Conservation (phyloP, 2,888 invertebrate species). For the Allacma fusca region DNA sequence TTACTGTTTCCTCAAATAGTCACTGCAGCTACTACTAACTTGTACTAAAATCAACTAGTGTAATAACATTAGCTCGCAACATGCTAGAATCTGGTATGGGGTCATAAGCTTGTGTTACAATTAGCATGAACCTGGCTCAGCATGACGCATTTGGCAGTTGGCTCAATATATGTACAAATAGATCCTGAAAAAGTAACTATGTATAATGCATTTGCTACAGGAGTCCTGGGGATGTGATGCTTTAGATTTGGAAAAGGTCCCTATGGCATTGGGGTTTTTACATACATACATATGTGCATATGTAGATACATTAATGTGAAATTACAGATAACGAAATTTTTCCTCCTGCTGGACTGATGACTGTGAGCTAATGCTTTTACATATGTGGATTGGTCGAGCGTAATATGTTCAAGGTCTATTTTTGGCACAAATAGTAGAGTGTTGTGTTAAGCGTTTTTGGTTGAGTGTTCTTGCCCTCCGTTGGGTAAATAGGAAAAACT, state of each 20-base stretch:
- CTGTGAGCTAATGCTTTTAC: conserved; percentile 20
- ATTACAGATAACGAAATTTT: not conserved
- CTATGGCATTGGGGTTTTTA: too few species aligned
- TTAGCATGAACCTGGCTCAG: conserved; percentile 17
- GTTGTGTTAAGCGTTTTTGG: not conserved
- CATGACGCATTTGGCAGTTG: conserved; percentile 13
- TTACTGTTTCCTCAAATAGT: too few species aligned
- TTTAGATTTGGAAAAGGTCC: not conserved
- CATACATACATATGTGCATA: not conserved
- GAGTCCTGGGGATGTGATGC: not conserved
- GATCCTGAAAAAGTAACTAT: not conserved
- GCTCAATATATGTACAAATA: not conserved
- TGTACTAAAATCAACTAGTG: not conserved
- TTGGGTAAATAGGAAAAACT: conserved; percentile 18
- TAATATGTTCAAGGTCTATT: conserved; percentile 16
- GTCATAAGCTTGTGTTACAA: conserved; percentile 18
- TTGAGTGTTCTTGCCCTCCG: not conserved
- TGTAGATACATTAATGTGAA: not conserved
- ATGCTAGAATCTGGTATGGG: not conserved
- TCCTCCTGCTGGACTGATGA: conserved; percentile 12
- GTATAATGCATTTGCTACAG: not conserved
- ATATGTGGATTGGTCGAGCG: not conserved
- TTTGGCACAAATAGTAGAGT: conserved; percentile 9
- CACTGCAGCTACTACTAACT: too few species aligned
- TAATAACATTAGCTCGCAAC: not conserved